phyloP scores from a whole-genome alignment of 2,797 vertebrate genomes.

The Phalloptychus januarius region DNA sequence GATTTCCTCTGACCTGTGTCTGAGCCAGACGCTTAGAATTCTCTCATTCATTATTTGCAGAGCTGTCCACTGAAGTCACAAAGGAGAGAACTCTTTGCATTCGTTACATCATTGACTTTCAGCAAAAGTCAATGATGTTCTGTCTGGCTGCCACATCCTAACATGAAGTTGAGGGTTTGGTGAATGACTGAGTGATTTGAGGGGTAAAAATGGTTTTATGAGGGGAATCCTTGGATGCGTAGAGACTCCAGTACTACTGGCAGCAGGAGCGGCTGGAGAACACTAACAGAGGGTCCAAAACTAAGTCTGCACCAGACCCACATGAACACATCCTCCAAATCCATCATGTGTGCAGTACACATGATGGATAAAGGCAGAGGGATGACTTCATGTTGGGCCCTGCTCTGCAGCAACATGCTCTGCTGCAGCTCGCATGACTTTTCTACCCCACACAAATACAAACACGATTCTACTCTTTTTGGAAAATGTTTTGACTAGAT shows the following conservation, averaged over 20 bases:
- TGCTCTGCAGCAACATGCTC: no score
- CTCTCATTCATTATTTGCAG: neutral
- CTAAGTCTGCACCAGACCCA: no score
- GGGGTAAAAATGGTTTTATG: conserved; percentile 9
- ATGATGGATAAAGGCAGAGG: no score
- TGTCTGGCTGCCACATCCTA: conserved; percentile 24
- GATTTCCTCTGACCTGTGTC: neutral
- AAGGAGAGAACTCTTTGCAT: conserved; percentile 5
- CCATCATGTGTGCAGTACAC: no score
- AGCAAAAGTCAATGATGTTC: conserved; percentile 40
- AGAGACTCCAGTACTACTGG: conserved; percentile 6
- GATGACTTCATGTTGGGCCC: no score
- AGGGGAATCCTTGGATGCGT: conserved; percentile 30
- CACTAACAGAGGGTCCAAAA: no score
- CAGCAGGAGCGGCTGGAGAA: neutral
- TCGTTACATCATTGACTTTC: conserved; percentile 15
- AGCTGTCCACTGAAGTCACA: conserved; percentile 23
- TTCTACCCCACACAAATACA: no score
- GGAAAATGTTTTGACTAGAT: no score
- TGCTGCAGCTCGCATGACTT: no score
- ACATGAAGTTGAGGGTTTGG: conserved; percentile 15
- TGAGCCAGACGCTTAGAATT: neutral
- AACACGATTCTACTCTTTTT: no score
- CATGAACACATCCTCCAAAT: no score
- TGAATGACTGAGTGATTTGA: conserved; percentile 20